Conservation (phyloP, 2,113 vertebrate genomes). For the Vanacampus margaritifer region DNA sequence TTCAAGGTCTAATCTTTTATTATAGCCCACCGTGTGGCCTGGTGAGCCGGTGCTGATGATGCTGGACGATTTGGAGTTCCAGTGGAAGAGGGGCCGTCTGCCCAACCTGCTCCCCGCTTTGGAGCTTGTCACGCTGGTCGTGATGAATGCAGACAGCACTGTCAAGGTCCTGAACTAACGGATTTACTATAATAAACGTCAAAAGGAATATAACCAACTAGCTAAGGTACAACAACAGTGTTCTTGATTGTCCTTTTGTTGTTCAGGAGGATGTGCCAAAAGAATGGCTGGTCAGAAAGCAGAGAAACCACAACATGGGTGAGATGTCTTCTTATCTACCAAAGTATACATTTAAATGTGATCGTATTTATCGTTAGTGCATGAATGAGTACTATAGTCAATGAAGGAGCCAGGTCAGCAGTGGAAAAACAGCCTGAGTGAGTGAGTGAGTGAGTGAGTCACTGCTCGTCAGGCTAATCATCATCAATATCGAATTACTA, state of each 20-base stretch:
- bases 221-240: no score
- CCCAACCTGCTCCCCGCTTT: conserved; percentile 68
- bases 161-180: conserved; percentile 52
- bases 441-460: background rate
- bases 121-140: conserved; percentile 70
- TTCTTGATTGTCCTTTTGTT: no score
- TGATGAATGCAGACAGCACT: conserved; percentile 55
- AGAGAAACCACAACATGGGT: conserved; percentile 67
- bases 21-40: conserved; percentile 65
- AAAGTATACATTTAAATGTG: background rate
- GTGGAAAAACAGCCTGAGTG: no score
- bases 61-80: conserved; percentile 75
- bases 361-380: no score
- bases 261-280: conserved; percentile 69
- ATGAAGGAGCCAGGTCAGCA: no score
- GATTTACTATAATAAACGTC: no score
- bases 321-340: conserved; percentile 21
- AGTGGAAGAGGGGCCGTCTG: conserved; percentile 72
- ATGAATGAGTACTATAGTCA: no score
- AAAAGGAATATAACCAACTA: no score
- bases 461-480: no score
- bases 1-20: background rate
- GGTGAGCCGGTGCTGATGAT: conserved; percentile 73
- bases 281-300: conserved; percentile 71
- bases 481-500: background rate